phyloP scores from a whole-genome alignment of 2,888 invertebrate species.

The Calameuta filiformis region DNA sequence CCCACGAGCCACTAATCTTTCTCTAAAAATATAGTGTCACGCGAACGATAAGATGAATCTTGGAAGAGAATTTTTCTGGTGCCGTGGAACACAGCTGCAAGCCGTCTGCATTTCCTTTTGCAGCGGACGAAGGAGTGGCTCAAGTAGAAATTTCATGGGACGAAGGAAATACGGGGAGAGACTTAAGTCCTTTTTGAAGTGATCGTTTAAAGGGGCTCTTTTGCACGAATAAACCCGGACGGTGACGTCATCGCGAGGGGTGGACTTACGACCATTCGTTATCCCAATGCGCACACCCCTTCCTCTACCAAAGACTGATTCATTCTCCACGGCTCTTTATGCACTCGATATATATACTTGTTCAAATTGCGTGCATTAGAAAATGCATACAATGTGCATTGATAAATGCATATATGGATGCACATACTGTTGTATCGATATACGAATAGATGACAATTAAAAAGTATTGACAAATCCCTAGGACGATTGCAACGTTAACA shows the following conservation, averaged over 20 bases:
- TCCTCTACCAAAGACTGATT: background rate
- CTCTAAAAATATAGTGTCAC: background rate
- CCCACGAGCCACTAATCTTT: background rate
- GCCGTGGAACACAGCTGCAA: background rate
- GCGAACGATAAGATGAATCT: background rate
- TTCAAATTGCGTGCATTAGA: background rate
- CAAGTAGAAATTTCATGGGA: background rate
- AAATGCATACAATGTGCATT: background rate
- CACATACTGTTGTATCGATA: background rate
- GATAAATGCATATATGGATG: background rate
- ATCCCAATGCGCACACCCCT: background rate
- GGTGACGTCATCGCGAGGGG: background rate
- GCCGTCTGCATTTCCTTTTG: background rate
- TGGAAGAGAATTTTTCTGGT: background rate
- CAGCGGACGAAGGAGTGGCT: background rate
- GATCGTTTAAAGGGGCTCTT: background rate
- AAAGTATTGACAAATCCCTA: background rate
- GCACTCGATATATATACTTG: background rate
- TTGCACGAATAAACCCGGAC: background rate
- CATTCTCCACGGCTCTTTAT: background rate
- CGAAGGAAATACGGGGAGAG: background rate
- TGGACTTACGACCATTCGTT: background rate
- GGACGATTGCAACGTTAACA: background rate
- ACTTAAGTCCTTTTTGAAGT: background rate
- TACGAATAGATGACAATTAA: background rate